phyloP scores from a whole-genome alignment of 1,140 invertebrate species.

The Orchestia grillus region DNA sequence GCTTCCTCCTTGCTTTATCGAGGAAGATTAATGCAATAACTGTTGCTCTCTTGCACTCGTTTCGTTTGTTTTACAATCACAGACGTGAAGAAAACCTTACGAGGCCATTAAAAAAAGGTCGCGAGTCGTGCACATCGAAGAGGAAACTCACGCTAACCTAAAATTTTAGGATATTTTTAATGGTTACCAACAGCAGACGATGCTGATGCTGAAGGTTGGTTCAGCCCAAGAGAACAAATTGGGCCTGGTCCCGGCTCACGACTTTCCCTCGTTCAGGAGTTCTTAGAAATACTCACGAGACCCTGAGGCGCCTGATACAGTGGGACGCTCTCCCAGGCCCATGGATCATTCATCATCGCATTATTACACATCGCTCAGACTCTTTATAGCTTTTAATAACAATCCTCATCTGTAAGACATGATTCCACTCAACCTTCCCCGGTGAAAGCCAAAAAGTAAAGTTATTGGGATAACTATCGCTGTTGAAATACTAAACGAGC shows the following conservation, averaged over 20 bases:
- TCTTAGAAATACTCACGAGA: background rate
- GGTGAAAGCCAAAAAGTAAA: background rate
- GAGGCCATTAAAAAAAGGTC: background rate
- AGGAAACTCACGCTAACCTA: background rate
- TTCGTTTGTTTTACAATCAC: background rate
- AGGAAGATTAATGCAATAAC: background rate
- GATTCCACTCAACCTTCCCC: background rate
- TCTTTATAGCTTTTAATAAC: constrained; percentile 2
- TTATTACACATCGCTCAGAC: background rate
- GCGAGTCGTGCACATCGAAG: background rate
- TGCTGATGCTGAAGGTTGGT: background rate
- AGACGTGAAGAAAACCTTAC: background rate
- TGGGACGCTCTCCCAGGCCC: background rate
- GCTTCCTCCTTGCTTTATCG: background rate
- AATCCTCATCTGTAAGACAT: background rate
- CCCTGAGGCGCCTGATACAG: background rate
- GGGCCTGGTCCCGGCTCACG: background rate
- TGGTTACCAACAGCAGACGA: background rate
- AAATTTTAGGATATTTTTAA: background rate
- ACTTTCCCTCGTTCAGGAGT: background rate
- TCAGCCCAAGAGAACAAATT: background rate
- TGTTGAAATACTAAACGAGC: background rate
- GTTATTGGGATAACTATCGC: background rate
- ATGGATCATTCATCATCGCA: background rate
- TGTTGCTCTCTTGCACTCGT: background rate